A percentile compares a stretch with the other conserved stretches of the same genome.
Evolutionary conservation across 2,113 vertebrate species (phyloP).

Genomic region (Phyllostomus hastatus): DNA sequence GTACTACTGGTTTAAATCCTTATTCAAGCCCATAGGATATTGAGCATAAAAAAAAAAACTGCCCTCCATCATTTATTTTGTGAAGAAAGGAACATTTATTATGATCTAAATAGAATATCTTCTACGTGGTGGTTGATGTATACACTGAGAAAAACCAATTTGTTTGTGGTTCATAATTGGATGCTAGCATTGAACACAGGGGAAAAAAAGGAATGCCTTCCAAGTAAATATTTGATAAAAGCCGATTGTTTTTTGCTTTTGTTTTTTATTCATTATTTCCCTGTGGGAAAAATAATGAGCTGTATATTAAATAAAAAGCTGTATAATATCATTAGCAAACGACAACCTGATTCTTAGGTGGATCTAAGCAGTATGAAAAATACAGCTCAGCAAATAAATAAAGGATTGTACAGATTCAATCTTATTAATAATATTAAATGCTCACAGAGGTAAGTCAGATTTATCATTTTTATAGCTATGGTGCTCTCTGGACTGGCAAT

Average conservation of each 20-base stretch:
- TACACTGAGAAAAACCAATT: background rate
- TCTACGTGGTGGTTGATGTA: background rate
- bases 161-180: background rate
- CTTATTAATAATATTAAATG: background rate
- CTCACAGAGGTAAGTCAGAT: background rate
- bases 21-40: background rate
- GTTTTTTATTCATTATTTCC: background rate
- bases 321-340: background rate
- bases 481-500: background rate
- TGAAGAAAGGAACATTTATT: background rate
- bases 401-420: background rate
- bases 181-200: background rate
- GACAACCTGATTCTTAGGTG: background rate
- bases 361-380: background rate
- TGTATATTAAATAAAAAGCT: background rate
- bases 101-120: background rate
- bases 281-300: background rate
- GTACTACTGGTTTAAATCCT: background rate
- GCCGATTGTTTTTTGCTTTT: background rate
- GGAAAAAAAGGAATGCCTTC: background rate
- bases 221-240: background rate
- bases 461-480: background rate
- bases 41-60: background rate
- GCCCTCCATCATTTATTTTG: background rate
- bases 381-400: background rate